Percentiles rank a stretch among this genome's conserved stretches.
Evolutionary conservation across 2,888 invertebrate species (phyloP).

Genomic region (Drosophila subsilvestris): DNA sequence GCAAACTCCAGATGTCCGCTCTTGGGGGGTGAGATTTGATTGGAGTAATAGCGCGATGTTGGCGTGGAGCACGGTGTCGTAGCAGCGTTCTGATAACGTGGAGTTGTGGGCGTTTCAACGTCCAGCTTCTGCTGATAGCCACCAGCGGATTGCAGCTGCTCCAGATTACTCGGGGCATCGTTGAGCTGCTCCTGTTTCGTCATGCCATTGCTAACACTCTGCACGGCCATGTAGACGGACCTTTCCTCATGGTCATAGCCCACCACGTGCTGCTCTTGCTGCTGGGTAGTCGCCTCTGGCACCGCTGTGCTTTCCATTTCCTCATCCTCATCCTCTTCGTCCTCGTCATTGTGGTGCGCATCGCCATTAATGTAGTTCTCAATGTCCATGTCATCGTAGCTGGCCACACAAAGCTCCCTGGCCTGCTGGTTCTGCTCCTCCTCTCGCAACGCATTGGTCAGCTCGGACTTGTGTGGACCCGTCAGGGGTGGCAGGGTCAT

Average conservation of each 20-base stretch:
- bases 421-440: slow-evolving; percentile 53
- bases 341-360: slow-evolving; percentile 62
- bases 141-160: slow-evolving; percentile 43
- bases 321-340: slow-evolving; percentile 42
- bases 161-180: slow-evolving; percentile 36
- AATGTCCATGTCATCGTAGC: slow-evolving; percentile 81
- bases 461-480: slow-evolving; percentile 64
- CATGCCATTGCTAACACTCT: slow-evolving; percentile 44
- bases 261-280: slow-evolving; percentile 57
- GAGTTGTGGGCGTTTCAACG: slow-evolving; percentile 46
- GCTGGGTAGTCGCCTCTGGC: slow-evolving; percentile 40
- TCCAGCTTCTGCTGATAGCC: slow-evolving; percentile 61
- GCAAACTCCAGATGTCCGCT: slow-evolving; percentile 28
- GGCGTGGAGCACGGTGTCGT: slow-evolving; percentile 55
- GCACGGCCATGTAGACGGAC: slow-evolving; percentile 62
- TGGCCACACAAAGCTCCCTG: slow-evolving; percentile 62
- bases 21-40: slow-evolving; percentile 31
- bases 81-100: slow-evolving; percentile 35
- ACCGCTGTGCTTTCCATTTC: slow-evolving; percentile 43
- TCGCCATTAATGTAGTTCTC: slow-evolving; percentile 81
- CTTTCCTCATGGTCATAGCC: slow-evolving; percentile 58
- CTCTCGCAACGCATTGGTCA: slow-evolving; percentile 36
- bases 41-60: slow-evolving; percentile 46
- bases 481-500: slow-evolving; percentile 68
- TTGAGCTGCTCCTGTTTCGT: slow-evolving; percentile 42